Conservation (phyloP, 2,888 invertebrate species). For the Lacanobia oleracea region DNA sequence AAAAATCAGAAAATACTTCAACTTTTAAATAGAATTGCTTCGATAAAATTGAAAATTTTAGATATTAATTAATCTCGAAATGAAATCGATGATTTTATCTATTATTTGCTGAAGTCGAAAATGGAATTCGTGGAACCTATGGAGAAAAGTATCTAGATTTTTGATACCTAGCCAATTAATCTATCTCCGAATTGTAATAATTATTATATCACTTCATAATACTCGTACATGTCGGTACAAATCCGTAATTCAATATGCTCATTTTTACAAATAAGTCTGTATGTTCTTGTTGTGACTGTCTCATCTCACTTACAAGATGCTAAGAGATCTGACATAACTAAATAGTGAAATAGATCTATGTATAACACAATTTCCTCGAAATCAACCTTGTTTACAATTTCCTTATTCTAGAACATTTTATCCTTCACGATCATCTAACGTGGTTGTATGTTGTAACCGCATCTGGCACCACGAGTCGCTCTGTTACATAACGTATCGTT, state of each 20-base stretch:
- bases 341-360: background rate
- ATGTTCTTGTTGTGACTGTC: background rate
- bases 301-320: background rate
- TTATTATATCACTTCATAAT: background rate
- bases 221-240: too few species aligned
- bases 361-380: constrained; percentile 8
- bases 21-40: background rate
- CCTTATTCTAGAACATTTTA: constrained; percentile 56
- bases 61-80: background rate
- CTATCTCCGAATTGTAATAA: background rate
- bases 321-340: background rate
- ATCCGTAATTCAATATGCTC: background rate
- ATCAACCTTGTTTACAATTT: constrained; percentile 57
- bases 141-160: background rate
- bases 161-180: background rate
- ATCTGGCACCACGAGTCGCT: constrained; percentile 19
- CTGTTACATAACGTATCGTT: constrained; percentile 49
- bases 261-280: background rate
- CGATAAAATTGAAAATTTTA: too few species aligned
- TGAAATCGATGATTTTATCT: background rate
- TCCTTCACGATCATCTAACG: constrained; percentile 43
- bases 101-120: background rate
- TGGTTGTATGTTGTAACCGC: constrained; percentile 23
- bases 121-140: background rate
- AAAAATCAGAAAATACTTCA: background rate